A percentile compares a stretch with the other conserved stretches of the same genome.
These are phyloP conservation scores for Drosophila bifasciata DNA, from an alignment of 1,140 invertebrate genomes.

Conservation along the genomic window DNA sequence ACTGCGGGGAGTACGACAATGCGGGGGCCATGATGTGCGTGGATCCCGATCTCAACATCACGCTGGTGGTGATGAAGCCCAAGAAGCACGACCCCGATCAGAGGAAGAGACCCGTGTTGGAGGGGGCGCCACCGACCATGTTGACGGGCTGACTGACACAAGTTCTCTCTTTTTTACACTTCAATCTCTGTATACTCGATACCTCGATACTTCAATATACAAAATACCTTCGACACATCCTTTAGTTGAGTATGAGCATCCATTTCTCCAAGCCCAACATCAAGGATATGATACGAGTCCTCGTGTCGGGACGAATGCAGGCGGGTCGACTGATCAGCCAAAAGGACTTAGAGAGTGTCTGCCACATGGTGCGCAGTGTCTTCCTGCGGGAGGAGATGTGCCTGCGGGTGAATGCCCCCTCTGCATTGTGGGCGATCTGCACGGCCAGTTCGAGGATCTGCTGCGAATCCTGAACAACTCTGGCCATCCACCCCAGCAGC, in stretches of 20 bases:
- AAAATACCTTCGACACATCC: too few species aligned
- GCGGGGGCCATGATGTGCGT: constrained; percentile 99
- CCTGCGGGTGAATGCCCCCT: constrained; percentile 98
- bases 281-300: too few species aligned
- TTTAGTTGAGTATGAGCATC: too few species aligned
- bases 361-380: constrained; percentile 92
- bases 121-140: not conserved
- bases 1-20: constrained; percentile 98
- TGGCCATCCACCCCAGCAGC: constrained; percentile 98
- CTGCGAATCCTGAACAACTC: constrained; percentile 98
- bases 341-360: too few species aligned
- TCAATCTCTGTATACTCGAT: too few species aligned
- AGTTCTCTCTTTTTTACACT: not conserved
- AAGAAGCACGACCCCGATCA: constrained; percentile 83
- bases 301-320: too few species aligned
- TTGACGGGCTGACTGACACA: not conserved
- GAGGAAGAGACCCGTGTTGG: not conserved
- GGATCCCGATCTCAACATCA: constrained; percentile 98
- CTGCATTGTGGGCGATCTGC: constrained; percentile 99
- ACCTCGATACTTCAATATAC: too few species aligned
- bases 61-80: constrained; percentile 86
- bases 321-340: too few species aligned
- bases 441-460: constrained; percentile 98
- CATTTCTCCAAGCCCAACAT: too few species aligned
- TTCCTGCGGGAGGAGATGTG: constrained; percentile 98